A percentile compares a stretch with the other conserved stretches of the same genome.
Conservation (phyloP, 1,140 invertebrate species). For the Lepidurus apus region DNA sequence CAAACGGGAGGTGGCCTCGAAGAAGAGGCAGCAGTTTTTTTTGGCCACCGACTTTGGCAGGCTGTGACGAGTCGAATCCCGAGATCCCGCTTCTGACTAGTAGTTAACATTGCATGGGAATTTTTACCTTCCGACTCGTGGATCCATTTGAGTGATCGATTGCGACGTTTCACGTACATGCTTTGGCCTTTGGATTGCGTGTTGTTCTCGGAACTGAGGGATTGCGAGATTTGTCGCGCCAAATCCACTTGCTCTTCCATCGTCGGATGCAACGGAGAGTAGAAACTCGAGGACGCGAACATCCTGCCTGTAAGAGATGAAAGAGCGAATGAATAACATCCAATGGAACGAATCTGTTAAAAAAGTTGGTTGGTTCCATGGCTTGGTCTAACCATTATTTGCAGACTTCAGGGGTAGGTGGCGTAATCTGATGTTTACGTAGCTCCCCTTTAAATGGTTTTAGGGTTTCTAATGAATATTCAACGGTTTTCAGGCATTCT, state of each 20-base stretch:
- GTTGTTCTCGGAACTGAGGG: slow-evolving; percentile 86
- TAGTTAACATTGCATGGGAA: slow-evolving; percentile 50
- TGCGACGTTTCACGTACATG: slow-evolving; percentile 92
- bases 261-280: slow-evolving; percentile 82
- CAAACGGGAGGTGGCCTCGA: not conserved
- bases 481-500: too few relatives aligned
- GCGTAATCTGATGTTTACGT: too few relatives aligned
- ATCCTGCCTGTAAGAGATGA: slow-evolving; percentile 66
- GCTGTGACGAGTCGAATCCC: slow-evolving; percentile 31
- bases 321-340: not conserved
- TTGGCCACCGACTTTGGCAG: slow-evolving; percentile 36
- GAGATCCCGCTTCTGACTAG: slow-evolving; percentile 23
- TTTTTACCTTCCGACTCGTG: slow-evolving; percentile 54
- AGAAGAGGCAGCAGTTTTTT: not conserved
- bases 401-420: too few relatives aligned
- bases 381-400: too few relatives aligned
- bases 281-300: slow-evolving; percentile 90
- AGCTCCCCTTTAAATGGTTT: too few relatives aligned
- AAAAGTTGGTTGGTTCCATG: too few relatives aligned
- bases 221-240: slow-evolving; percentile 81
- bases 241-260: slow-evolving; percentile 91
- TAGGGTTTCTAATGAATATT: too few relatives aligned
- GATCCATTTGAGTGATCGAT: slow-evolving; percentile 87
- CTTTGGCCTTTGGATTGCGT: slow-evolving; percentile 84
- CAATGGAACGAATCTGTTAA: too few relatives aligned